Conservation (phyloP, 2,888 invertebrate genomes). For the Trichacis sp. region DNA sequence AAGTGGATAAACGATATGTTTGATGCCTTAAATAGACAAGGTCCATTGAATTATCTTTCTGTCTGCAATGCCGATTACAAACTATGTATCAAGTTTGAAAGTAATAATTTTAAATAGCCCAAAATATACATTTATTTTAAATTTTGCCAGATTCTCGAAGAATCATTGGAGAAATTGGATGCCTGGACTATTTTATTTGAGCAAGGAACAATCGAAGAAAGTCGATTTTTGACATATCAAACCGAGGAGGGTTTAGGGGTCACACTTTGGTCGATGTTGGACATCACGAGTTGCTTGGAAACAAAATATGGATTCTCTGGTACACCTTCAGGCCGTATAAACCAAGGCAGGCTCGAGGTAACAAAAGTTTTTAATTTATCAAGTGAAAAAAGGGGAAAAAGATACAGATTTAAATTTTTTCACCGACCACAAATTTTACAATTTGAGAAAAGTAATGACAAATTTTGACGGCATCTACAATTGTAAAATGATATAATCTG, state of each 20-base stretch:
- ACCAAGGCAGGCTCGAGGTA: neutral
- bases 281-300: neutral
- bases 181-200: neutral
- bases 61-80: neutral
- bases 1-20: constrained; percentile 40
- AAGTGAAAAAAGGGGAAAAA: too few species aligned
- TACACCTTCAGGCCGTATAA: neutral
- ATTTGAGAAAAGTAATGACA: too few species aligned
- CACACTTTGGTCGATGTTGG: neutral
- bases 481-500: too few species aligned
- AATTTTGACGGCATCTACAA: too few species aligned
- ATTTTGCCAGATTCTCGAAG: neutral
- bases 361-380: too few species aligned
- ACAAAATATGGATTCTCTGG: neutral
- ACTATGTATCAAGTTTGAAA: too few species aligned
- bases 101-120: too few species aligned
- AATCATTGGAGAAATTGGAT: neutral
- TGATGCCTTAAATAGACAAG: constrained; percentile 31
- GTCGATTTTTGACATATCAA: neutral
- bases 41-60: neutral
- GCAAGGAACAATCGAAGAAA: neutral
- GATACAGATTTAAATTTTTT: too few species aligned
- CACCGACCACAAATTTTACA: too few species aligned
- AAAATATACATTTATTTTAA: too few species aligned
- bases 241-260: neutral